These are phyloP conservation scores for Nasonia oneida DNA, from an alignment of 2,888 invertebrate genomes.

Conservation along the genomic window DNA sequence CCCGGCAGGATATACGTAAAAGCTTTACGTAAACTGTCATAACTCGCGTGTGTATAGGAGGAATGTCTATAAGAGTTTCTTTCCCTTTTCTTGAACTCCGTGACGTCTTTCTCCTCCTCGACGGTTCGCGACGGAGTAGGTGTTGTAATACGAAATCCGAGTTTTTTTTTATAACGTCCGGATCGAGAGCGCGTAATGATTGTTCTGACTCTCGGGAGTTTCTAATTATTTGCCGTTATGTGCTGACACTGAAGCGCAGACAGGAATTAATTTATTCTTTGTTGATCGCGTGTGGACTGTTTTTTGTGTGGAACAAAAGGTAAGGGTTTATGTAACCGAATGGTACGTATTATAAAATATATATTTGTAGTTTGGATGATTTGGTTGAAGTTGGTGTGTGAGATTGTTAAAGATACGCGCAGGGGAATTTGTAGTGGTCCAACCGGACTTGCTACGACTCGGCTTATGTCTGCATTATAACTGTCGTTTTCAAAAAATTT, in stretches of 20 bases:
- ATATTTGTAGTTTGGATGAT: neutral
- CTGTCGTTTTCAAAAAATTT: neutral
- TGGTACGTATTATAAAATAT: too few species aligned
- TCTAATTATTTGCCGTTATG: neutral
- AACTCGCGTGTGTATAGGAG: neutral
- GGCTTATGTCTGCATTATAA: neutral
- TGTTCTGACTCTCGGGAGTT: neutral
- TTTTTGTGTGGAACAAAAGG: neutral
- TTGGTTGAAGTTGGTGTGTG: neutral
- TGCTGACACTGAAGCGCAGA: neutral
- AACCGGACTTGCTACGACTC: neutral
- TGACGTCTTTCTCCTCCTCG: neutral
- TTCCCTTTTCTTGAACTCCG: neutral
- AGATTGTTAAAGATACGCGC: neutral
- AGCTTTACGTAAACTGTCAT: slow-evolving; percentile 38
- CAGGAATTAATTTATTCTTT: too few species aligned
- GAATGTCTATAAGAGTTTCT: neutral
- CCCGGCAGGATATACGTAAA: slow-evolving; percentile 7
- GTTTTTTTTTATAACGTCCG: neutral
- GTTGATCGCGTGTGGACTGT: neutral
- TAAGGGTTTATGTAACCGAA: too few species aligned
- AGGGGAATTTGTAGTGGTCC: neutral
- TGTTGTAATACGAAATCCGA: too few species aligned
- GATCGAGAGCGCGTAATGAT: neutral
- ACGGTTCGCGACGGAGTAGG: neutral